Base-by-base conservation (phyloP, 2,113 vertebrate species). In the Poeciliopsis occidentalis region DNA sequence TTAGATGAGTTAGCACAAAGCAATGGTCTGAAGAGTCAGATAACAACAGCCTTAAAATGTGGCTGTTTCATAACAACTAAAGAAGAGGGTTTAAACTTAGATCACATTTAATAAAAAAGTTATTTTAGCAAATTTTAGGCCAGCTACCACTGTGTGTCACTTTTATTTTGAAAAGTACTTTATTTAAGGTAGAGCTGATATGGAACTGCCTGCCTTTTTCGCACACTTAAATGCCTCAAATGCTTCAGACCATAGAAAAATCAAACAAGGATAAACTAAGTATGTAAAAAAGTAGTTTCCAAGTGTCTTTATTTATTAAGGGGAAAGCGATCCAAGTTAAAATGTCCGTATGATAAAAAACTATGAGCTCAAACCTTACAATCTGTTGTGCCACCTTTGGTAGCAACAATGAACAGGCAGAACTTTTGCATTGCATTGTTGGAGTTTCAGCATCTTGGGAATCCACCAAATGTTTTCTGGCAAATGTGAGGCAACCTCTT, bases 1-100 rank as follows among this genome's bases (percentile, higher is more conserved):
- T 79, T 75, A 82, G 74, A 69, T 67, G 78, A 85, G 86, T 91
- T 83, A 91, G 69, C 76, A 73, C 60, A 12, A 29, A 68, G 79
- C 67, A 64, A 73, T 74, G 71, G 75, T 88, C 74, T 69, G 76
- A 83, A 54, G 78, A 75, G 73, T 86, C 51, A 72, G 64, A 80
- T 65, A 81, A 34, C 34, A 82, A 71, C 73, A 74, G 32, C 4
- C 13, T 63, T 32, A 51, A 73, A 77, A 73, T 37, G 62, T 66
- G 51, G 39, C 54, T 41, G 62, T 62, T 30, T n/a, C 19, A 30
- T 11, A 37, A 15, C 24, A 63, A 66, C 30, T 64, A 57, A 51
- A 27, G 31, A n/a, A 44, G 12, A 17, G 22, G 19, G n/a, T 39
- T 73, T 68, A 63, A 60, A 64, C 68, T 64, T 79, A 31, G 69